Base-by-base conservation (phyloP, 1,140 invertebrate species). In the Orchesella cincta region DNA sequence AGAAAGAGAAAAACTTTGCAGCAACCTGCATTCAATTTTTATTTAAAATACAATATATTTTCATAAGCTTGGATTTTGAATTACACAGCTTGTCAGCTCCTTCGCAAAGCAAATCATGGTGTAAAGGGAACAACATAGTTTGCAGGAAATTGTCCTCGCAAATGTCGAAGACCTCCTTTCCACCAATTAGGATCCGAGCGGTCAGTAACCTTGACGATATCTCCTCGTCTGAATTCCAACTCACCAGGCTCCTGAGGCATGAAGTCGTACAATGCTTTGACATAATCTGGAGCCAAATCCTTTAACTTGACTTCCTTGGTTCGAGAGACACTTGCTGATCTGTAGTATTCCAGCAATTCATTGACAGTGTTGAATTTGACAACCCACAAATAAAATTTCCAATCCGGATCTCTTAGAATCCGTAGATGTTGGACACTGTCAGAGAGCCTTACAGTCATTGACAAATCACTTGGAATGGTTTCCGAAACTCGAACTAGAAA, bases 351-450 rank as follows among this genome's bases (percentile, higher is more conserved):
- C n/a, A 99, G 95, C 81, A 99, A 88, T 89, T 99, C 97, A 87
- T 99, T 99, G 75, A 99, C 89, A 76, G 96, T 98, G 87, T 97
- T 96, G 86, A 99, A 99, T 88, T 98, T 99, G 20, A 98, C 96
- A 79, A 98, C 95, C 98, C 98, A 99, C 70, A 99, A 88, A 86
- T 98, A 99, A 87, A 99, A 99, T 88, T 98, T 98, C 81, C 97
- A 97, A 83, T 93, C 93, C 77, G 95, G 94, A 85, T 99, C 97
- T 83, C 97, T 88, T 82, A 98, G 87, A 73, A 99, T 96, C 90
- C 99, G 99, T 86, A 99, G 99, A 88, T 99, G 98, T 86, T 99
- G 98, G 23, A 99, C 96, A 79, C 93, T 93, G 86, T 98, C 95
- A 28, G 94, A 93, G 88, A 96, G 98, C 96, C 98, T 99, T 82